These are phyloP conservation scores for Bombylius major DNA, from an alignment of 2,888 invertebrate species.

Conservation along the genomic window DNA sequence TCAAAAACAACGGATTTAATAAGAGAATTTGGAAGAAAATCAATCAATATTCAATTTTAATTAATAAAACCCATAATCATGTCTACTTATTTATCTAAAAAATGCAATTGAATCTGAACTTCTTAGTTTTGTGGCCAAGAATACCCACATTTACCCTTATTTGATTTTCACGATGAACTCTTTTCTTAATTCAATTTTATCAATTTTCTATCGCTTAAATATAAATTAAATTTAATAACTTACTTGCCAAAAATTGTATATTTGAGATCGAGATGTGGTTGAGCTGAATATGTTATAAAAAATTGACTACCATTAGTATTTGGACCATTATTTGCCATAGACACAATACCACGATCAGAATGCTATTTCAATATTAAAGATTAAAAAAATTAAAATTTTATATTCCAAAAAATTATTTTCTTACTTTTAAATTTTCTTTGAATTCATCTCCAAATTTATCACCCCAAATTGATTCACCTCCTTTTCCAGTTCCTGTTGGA, in stretches of 20 bases:
- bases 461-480: constrained; percentile 94
- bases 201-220: too few species aligned
- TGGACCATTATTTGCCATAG: constrained; percentile 98
- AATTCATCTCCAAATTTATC: constrained; percentile 96
- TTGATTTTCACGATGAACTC: background rate
- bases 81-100: too few species aligned
- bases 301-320: constrained; percentile 98
- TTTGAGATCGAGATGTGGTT: constrained; percentile 91
- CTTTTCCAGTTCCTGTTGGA: constrained; percentile 88
- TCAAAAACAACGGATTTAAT: too few species aligned
- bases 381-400: background rate
- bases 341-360: constrained; percentile 73
- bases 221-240: constrained; percentile 23
- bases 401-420: background rate
- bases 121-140: too few species aligned
- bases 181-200: too few species aligned
- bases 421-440: constrained; percentile 79
- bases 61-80: too few species aligned
- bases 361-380: constrained; percentile 45
- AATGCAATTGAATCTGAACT: too few species aligned
- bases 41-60: too few species aligned
- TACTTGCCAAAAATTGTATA: constrained; percentile 96
- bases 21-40: too few species aligned
- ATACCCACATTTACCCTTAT: too few species aligned
- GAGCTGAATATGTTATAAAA: constrained; percentile 88